These are phyloP conservation scores for Morone saxatilis DNA, from an alignment of 2,113 vertebrate genomes.

Conservation along the genomic window DNA sequence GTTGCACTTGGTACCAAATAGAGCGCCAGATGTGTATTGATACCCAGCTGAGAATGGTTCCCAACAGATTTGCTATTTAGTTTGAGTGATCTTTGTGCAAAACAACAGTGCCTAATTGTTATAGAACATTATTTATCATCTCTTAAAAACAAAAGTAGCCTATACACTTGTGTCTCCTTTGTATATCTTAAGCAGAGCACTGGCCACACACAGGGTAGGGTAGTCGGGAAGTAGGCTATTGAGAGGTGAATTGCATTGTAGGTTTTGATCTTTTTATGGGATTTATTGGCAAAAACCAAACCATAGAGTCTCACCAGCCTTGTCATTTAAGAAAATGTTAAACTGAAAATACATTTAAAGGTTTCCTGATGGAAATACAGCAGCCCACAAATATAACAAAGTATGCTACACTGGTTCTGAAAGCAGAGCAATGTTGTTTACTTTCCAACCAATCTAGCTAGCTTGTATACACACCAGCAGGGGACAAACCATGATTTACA, in stretches of 20 bases:
- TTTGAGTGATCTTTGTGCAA: no score
- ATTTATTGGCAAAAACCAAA: not conserved
- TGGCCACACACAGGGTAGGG: no score
- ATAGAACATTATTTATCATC: no score
- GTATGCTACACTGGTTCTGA: not conserved
- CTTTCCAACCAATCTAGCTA: conserved; percentile 13
- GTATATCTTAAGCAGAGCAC: no score
- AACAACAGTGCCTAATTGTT: no score
- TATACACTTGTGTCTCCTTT: no score
- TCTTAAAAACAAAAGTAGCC: no score
- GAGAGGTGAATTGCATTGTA: not conserved
- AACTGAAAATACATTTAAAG: not conserved
- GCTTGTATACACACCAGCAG: conserved; percentile 19
- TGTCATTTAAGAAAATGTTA: not conserved
- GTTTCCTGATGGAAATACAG: not conserved
- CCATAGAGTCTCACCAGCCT: not conserved
- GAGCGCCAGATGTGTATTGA: no score
- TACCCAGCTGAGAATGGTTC: not conserved
- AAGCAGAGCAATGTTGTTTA: not conserved
- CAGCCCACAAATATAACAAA: not conserved
- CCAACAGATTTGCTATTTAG: no score
- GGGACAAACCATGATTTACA: conserved; percentile 46
- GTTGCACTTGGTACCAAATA: no score
- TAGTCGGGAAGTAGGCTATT: not conserved
- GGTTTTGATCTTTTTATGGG: not conserved